Conservation (phyloP, 2,113 vertebrate species). For the Gadus chalcogrammus region DNA sequence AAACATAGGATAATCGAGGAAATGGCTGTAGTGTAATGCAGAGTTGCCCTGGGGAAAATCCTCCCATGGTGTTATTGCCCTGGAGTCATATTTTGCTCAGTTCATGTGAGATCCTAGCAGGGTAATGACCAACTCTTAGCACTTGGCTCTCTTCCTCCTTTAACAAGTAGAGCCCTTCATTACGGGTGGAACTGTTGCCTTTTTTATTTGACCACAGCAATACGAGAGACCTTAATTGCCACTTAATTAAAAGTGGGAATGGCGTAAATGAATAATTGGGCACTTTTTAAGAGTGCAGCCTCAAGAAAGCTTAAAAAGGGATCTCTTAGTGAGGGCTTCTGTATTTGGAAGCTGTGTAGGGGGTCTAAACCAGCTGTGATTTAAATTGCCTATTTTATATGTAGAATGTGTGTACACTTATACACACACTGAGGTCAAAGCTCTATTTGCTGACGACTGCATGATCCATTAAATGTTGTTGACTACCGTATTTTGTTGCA, state of each 20-base stretch:
- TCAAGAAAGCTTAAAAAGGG: constrained; percentile 14
- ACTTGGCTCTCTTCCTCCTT: constrained; percentile 46
- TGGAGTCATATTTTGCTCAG: constrained; percentile 37
- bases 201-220: constrained; percentile 58
- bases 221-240: constrained; percentile 45
- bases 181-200: constrained; percentile 54
- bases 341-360: background rate
- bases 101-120: constrained; percentile 36
- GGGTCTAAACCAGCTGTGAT: constrained; percentile 12
- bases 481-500: constrained; percentile 27
- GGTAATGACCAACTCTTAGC: constrained; percentile 52
- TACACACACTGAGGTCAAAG: too few species aligned
- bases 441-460: constrained; percentile 3
- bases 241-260: constrained; percentile 53
- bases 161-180: constrained; percentile 52
- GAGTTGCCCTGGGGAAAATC: constrained; percentile 49
- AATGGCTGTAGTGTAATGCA: constrained; percentile 48
- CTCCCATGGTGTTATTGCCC: constrained; percentile 45
- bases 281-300: constrained; percentile 20
- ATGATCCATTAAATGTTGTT: constrained; percentile 39
- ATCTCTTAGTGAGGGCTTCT: background rate
- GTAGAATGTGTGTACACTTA: background rate
- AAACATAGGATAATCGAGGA: constrained; percentile 39
- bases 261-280: constrained; percentile 24
- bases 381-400: constrained; percentile 5